Conservation (phyloP, 2,113 vertebrate genomes). For the Cebus imitator region DNA sequence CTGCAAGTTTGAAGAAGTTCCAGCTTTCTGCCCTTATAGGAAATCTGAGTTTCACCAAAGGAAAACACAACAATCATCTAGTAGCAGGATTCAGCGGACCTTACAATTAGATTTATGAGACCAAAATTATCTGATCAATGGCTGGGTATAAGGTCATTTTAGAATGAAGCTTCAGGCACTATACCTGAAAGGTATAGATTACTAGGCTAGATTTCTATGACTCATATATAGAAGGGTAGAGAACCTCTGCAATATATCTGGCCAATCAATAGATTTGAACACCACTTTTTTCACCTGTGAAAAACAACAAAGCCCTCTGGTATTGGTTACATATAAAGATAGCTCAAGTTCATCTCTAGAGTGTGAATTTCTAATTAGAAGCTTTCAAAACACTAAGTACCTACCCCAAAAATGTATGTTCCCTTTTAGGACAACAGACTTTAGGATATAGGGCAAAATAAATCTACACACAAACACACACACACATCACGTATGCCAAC, state of each 20-base stretch:
- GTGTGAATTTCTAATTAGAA: not conserved
- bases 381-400: not conserved
- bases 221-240: not conserved
- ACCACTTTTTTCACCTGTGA: not conserved
- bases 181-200: not conserved
- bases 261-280: not conserved
- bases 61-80: not conserved
- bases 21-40: not conserved
- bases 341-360: not conserved
- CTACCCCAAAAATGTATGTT: not conserved
- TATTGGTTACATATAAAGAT: not conserved
- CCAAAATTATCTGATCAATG: not conserved
- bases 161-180: not conserved
- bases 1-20: not conserved
- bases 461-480: not conserved
- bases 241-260: not conserved
- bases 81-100: not conserved
- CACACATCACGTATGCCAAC: not conserved
- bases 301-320: not conserved
- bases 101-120: not conserved
- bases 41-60: not conserved
- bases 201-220: not conserved
- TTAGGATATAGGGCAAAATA: not conserved
- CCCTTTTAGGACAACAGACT: not conserved
- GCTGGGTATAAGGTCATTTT: not conserved